Percentiles rank a stretch among this genome's conserved stretches.
These are phyloP conservation scores for Mechanitis messenoides DNA, from an alignment of 2,888 invertebrate genomes.

Conservation along the genomic window DNA sequence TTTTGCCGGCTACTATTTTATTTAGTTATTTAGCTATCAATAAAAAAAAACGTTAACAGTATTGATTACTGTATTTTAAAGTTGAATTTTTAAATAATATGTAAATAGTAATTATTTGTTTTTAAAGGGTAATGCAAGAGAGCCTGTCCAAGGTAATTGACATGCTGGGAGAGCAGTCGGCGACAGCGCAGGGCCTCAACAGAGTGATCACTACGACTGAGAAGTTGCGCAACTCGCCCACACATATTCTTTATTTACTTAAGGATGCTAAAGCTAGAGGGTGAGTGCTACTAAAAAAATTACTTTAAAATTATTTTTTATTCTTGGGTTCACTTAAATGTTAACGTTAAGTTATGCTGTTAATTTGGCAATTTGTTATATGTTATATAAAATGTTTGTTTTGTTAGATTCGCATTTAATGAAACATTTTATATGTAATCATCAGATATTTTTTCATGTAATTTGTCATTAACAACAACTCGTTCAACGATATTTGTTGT, in stretches of 20 bases:
- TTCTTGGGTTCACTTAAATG: too few species aligned
- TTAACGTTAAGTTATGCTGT: neutral
- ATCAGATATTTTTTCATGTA: too few species aligned
- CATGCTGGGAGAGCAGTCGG: constrained; percentile 83
- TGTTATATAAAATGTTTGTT: neutral
- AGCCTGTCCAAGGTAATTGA: constrained; percentile 78
- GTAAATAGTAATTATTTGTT: constrained; percentile 4
- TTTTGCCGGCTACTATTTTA: too few species aligned
- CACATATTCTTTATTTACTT: constrained; percentile 69
- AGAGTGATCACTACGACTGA: constrained; percentile 85
- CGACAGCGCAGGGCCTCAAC: constrained; percentile 82
- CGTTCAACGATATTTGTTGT: neutral
- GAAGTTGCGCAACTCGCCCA: constrained; percentile 65
- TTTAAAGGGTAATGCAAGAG: constrained; percentile 44
- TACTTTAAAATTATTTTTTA: too few species aligned
- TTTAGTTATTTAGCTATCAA: too few species aligned
- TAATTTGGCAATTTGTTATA: neutral
- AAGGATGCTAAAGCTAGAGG: constrained; percentile 44
- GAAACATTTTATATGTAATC: too few species aligned
- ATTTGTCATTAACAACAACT: neutral
- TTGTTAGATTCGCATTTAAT: too few species aligned
- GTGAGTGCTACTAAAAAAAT: constrained; percentile 37
- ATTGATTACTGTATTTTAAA: too few species aligned
- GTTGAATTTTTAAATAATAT: neutral
- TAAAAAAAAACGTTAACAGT: too few species aligned